Conservation (phyloP, 1,140 invertebrate genomes). For the Drosophila malerkotliana region DNA sequence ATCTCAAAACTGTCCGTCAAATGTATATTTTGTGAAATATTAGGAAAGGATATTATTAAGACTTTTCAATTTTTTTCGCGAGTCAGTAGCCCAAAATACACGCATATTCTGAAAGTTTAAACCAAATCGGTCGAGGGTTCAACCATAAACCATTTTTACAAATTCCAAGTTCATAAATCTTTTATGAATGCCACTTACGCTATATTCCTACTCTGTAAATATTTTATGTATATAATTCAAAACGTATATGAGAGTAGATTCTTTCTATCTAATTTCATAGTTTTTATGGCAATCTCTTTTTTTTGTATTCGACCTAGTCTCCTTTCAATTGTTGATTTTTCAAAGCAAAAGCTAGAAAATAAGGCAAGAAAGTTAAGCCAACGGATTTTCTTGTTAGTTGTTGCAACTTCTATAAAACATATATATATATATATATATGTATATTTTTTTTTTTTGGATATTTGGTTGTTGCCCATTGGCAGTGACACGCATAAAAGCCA, state of each 20-base stretch:
- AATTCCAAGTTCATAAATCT: neutral
- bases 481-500: slow-evolving; percentile 55
- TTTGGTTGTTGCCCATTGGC: slow-evolving; percentile 18
- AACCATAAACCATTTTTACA: neutral
- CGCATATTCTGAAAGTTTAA: too few species aligned
- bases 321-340: slow-evolving; percentile 7
- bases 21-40: too few species aligned
- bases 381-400: slow-evolving; percentile 10
- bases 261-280: neutral
- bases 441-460: neutral
- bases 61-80: too few species aligned
- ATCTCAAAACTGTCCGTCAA: too few species aligned
- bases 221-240: neutral
- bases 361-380: slow-evolving; percentile 2
- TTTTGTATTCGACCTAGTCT: too few species aligned
- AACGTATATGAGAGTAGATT: neutral
- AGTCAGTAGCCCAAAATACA: too few species aligned
- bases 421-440: neutral
- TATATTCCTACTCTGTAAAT: neutral
- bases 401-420: slow-evolving; percentile 4
- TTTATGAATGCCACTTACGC: neutral
- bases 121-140: too few species aligned
- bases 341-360: neutral
- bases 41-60: too few species aligned
- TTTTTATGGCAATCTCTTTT: too few species aligned